A percentile compares a stretch with the other conserved stretches of the same genome.
phyloP scores from a whole-genome alignment of 2,113 vertebrate genomes.

The Chaenogobius annularis region DNA sequence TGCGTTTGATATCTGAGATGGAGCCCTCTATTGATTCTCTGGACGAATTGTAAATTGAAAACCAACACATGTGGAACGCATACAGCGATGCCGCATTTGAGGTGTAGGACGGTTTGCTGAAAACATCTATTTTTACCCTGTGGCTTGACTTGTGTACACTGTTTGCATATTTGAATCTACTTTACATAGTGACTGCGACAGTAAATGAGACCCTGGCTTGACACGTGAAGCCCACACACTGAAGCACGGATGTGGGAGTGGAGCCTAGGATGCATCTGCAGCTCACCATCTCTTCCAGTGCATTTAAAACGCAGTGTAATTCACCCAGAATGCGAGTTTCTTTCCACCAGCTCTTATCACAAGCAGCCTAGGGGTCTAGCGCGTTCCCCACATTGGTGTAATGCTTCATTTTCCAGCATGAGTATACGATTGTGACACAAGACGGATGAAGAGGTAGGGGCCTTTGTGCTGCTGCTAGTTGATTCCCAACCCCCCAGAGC shows the following conservation, averaged over 20 bases:
- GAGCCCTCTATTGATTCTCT: not conserved
- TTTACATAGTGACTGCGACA: constrained; percentile 53
- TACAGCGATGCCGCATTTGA: not conserved
- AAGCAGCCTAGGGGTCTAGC: constrained; percentile 7
- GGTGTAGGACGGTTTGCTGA: constrained; percentile 2
- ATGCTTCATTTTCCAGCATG: constrained; percentile 22
- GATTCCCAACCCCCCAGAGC: constrained; percentile 46
- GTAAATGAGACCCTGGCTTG: constrained; percentile 57
- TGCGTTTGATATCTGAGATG: not conserved
- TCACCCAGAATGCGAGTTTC: constrained; percentile 29
- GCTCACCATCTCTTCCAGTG: constrained; percentile 40
- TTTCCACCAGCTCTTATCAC: constrained; percentile 15
- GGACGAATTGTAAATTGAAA: constrained; percentile 6
- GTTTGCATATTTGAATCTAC: constrained; percentile 56
- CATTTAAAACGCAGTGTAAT: constrained; percentile 47
- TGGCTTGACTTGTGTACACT: constrained; percentile 40
- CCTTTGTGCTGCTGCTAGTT: constrained; percentile 43
- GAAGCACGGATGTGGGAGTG: constrained; percentile 51
- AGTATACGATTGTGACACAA: constrained; percentile 35
- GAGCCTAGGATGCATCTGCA: constrained; percentile 46
- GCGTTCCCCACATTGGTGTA: constrained; percentile 27
- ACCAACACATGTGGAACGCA: constrained; percentile 7
- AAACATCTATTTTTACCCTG: constrained; percentile 39
- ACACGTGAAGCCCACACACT: constrained; percentile 60
- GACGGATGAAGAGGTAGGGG: constrained; percentile 46